These are phyloP conservation scores for Oreochromis grahami DNA, from an alignment of 2,797 vertebrate genomes.

Conservation along the genomic window DNA sequence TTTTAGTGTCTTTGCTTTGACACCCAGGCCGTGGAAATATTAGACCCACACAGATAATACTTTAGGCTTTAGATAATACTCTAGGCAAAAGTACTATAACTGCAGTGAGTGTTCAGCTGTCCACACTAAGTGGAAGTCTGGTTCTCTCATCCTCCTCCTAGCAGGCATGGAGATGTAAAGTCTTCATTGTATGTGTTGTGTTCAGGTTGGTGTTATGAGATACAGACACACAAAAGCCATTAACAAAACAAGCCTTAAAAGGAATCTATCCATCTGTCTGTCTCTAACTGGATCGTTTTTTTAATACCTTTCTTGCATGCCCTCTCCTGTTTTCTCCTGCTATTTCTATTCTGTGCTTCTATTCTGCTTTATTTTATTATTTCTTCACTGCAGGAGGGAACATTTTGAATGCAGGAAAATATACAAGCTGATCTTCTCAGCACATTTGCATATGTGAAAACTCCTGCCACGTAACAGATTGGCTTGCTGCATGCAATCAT, in stretches of 20 bases:
- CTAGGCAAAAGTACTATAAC: not conserved
- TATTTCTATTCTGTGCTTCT: not conserved
- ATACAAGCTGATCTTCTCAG: not conserved
- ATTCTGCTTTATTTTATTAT: not conserved
- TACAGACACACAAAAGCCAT: slow-evolving; percentile 13
- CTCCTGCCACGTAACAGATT: not conserved
- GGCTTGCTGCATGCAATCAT: not conserved
- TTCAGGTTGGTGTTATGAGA: slow-evolving; percentile 16
- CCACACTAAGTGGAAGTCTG: not conserved
- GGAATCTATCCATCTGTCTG: slow-evolving; percentile 4
- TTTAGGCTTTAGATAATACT: not conserved
- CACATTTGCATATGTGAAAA: slow-evolving; percentile 15
- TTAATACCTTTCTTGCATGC: not conserved
- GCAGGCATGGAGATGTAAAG: slow-evolving; percentile 5
- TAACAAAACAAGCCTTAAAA: slow-evolving; percentile 5
- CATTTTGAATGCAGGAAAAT: not conserved
- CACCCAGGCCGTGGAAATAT: not conserved
- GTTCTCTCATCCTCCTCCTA: not conserved
- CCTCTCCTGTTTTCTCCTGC: not conserved
- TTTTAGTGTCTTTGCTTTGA: not conserved
- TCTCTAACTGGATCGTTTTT: not conserved
- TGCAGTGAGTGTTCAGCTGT: not conserved
- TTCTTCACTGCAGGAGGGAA: not conserved
- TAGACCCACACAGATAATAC: not conserved
- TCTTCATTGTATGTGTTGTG: not conserved